Evolutionary conservation across 2,797 vertebrate genomes (phyloP).

Genomic region (Natrix natrix): DNA sequence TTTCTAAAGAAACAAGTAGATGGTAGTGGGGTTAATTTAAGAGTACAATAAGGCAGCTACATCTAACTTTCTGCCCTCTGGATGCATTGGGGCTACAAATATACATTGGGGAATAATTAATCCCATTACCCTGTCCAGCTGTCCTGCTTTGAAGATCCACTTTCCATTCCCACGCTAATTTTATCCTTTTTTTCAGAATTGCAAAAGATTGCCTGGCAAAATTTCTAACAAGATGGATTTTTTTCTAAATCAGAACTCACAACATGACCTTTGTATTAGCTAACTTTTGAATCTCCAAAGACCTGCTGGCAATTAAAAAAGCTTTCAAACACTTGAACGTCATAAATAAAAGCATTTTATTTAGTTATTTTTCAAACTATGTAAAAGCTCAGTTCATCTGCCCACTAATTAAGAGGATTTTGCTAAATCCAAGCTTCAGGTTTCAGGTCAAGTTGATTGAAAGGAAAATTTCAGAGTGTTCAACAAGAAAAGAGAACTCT

Average conservation of each 20-base stretch:
- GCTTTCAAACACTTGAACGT: not conserved
- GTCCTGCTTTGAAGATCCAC: not conserved
- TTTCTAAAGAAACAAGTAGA: not conserved
- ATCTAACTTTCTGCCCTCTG: not conserved
- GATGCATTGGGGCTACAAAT: not conserved
- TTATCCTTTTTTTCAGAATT: not conserved
- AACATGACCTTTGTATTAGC: not conserved
- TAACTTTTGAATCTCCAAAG: not conserved
- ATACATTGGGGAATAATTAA: not conserved
- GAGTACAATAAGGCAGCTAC: not conserved
- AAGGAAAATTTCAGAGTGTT: not conserved
- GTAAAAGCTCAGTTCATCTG: not conserved
- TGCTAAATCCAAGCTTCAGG: not conserved
- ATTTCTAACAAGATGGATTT: not conserved
- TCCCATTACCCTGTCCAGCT: not conserved
- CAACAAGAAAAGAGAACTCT: not conserved
- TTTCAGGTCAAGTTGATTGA: no score
- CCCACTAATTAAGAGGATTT: not conserved
- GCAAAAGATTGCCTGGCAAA: not conserved
- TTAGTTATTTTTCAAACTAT: not conserved
- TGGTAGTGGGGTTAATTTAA: not conserved
- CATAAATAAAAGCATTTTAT: not conserved
- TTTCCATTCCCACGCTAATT: not conserved
- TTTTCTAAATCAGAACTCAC: not conserved
- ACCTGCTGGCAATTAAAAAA: not conserved